A percentile compares a stretch with the other conserved stretches of the same genome.
These are phyloP conservation scores for Tinea pellionella DNA, from an alignment of 2,888 invertebrate species.

Conservation along the genomic window DNA sequence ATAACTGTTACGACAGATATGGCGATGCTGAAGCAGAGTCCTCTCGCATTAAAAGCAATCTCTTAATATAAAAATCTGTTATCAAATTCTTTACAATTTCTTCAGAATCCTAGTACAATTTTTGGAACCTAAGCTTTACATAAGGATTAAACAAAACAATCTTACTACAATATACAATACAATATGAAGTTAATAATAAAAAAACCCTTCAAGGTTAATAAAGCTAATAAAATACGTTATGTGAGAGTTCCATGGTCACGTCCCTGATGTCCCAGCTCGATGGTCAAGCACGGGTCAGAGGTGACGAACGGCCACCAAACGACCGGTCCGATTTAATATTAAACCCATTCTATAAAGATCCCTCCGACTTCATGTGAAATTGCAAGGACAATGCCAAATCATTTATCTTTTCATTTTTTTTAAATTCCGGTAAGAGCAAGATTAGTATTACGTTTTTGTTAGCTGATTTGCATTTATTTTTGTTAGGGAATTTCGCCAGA, in stretches of 20 bases:
- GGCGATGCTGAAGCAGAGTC: no score
- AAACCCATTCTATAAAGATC: slow-evolving; percentile 17
- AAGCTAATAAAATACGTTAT: neutral
- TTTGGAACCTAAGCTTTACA: no score
- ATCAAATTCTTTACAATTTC: no score
- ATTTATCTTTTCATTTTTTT: slow-evolving; percentile 5
- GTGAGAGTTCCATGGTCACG: neutral
- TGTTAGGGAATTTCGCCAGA: no score
- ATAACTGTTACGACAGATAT: no score
- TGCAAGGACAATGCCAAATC: slow-evolving; percentile 10
- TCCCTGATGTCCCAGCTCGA: neutral
- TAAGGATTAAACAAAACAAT: no score
- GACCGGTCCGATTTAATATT: slow-evolving; percentile 35
- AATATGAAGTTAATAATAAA: neutral
- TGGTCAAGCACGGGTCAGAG: slow-evolving; percentile 50
- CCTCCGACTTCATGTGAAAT: slow-evolving; percentile 6
- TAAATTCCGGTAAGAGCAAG: neutral
- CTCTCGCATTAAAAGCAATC: no score
- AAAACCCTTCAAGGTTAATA: neutral
- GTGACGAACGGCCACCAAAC: slow-evolving; percentile 55
- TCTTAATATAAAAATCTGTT: no score
- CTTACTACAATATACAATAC: no score
- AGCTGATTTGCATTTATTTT: no score
- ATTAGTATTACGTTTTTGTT: no score
- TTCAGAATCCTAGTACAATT: no score